Conservation (phyloP, 2,113 vertebrate genomes). For the Glaucidium brasilianum region DNA sequence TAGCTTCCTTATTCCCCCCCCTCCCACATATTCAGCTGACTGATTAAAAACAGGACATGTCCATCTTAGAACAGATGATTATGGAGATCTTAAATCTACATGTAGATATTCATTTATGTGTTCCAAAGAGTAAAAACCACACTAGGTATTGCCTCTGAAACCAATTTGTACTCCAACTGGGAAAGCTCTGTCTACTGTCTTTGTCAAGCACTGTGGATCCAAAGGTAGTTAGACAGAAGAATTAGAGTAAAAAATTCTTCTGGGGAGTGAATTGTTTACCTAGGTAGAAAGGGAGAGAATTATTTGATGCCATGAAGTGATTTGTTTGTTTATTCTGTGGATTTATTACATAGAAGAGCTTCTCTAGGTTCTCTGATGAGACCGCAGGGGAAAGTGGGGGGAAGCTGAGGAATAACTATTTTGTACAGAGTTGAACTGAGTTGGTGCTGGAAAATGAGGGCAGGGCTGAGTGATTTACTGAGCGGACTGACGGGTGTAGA, state of each 20-base stretch:
- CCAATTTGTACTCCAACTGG: background rate
- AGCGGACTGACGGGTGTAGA: background rate
- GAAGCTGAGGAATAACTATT: background rate
- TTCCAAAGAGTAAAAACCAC: background rate
- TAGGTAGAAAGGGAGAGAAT: background rate
- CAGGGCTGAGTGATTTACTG: background rate
- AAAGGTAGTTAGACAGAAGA: background rate
- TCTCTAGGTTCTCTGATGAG: background rate
- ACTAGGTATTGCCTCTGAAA: background rate
- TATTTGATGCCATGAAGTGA: background rate
- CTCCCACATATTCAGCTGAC: background rate
- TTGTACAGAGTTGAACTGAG: background rate
- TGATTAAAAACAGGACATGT: background rate
- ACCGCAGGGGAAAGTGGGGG: background rate
- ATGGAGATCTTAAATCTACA: background rate
- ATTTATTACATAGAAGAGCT: background rate
- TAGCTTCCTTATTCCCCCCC: background rate
- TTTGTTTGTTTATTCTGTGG: conserved; percentile 10
- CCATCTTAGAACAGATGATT: background rate
- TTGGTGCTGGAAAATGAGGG: background rate
- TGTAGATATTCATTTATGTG: background rate
- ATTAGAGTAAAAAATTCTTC: background rate
- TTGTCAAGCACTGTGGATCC: background rate
- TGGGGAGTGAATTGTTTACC: background rate
- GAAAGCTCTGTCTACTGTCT: background rate